Base-by-base conservation (phyloP, 2,888 invertebrate species). In the Alentia gelatinosa region DNA sequence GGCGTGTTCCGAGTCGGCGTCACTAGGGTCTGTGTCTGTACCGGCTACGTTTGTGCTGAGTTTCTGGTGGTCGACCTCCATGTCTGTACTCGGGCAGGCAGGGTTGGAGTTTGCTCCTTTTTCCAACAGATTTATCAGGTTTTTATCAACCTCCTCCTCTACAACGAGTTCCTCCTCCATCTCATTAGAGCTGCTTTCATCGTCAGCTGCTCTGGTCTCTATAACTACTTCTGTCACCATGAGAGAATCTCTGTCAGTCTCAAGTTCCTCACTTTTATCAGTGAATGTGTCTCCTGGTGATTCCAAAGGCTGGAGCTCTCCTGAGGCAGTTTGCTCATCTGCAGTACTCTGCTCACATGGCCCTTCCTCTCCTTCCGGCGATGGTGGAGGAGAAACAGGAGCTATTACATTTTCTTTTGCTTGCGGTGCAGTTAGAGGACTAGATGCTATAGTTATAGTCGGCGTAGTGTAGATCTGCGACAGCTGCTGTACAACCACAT, bases 71-170 rank as follows among this genome's bases (percentile, higher is more conserved):
- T 89, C 63, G n/a, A 68, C 68, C 23, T 50, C 39, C 26, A 26
- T 68, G 1, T 15, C 26, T 56, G 90, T 90, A 1, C 92, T 90
- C 30, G 94, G 94, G 91, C 94, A 94, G 1, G 94, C 94, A 33
- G 94, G 94, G 50, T 94, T 94, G 9, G 90, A 89, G 89, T 94
- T 94, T 4, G 94, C 94, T 23, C 94, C 94, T 91, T 94, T 94
- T 92, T 94, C 93, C 56, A 94, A 89, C 39, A 94, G 91, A 9
- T 35, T 5, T 4, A 79, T 39, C 19, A 79, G 79, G 1, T 35
- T 79, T 35, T 23, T 15, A 47, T 12, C 35, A 42, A 1, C 86
- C 4, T 84, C 84, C n/a, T 50, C 47, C 23, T 26, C 47, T 5
- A 26, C 42, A 5, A n/a, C 42, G 26, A 50, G 3, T 30, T 47